Evolutionary conservation across 2,113 vertebrate genomes (phyloP), one percentile per base, ranked within the genome.

Genomic region (Athene noctua): DNA sequence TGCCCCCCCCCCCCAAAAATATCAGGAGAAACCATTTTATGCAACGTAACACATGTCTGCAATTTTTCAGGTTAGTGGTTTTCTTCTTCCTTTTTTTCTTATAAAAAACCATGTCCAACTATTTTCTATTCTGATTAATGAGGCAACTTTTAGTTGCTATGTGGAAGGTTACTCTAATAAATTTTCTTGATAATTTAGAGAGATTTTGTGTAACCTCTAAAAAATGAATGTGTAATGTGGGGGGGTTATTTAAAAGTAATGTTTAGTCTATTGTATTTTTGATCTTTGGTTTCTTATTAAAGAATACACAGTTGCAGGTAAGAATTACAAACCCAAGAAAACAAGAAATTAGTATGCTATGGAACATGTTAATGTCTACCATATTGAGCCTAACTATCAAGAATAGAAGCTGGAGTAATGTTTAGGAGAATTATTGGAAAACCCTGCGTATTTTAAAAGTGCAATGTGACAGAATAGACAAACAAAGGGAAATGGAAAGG

Each of bases 31-130:
- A 97, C 65, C 81, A 97, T 97, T 94, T 86, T 96, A 57, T 98
- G 97, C 97, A 98, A 98, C 36, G 19, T 88, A 94, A 98, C 98
- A 55, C 65, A 16, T 67, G 46, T 87, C 90, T 98, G 98, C 92
- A 97, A 97, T 95, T 95, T 94, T 58, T 98, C 98, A 98, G 98
- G 98, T 98, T 89, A 96, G 94, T 95, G 38, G 8, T 42, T 86
- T 95, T 93, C 74, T 94, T 78, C 79, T 78, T 42, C 14, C 40
- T 78, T 73, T 92, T 83, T 27, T 44, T 22, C 8, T 34, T 34
- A 46, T 3, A 8, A 80, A 89, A 78, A 34, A 34, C 5, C 10
- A 27, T 36, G 22, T 22, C 6, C 42, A 74, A 8, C 9, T 85
- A 34, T 93, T 96, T 87, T 88, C 61, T 94, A 3, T 86, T 68